These are phyloP conservation scores for Punctoribates punctum DNA, from an alignment of 2,888 invertebrate species.

Conservation along the genomic window DNA sequence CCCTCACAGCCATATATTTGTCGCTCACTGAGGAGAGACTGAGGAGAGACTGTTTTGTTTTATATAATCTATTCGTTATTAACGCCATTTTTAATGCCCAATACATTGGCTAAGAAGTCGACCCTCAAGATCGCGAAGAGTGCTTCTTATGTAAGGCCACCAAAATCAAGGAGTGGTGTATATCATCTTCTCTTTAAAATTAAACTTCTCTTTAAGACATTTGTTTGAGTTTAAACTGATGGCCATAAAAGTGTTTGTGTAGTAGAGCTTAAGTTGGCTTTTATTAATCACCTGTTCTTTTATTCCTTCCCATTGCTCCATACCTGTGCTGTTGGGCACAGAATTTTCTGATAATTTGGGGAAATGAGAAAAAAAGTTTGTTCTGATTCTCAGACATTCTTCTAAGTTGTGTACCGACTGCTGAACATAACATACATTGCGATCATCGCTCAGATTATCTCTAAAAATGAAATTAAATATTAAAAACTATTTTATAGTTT, in stretches of 20 bases:
- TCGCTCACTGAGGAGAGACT: background rate
- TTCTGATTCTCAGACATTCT: background rate
- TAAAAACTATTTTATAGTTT: background rate
- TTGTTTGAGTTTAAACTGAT: background rate
- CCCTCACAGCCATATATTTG: background rate
- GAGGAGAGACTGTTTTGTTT: background rate
- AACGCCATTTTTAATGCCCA: background rate
- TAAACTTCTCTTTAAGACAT: background rate
- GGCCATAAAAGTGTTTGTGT: slow-evolving; percentile 26
- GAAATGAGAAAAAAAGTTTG: background rate
- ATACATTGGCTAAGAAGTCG: background rate
- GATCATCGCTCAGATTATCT: background rate
- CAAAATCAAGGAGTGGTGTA: slow-evolving; percentile 19
- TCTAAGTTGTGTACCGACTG: background rate
- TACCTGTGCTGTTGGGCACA: background rate
- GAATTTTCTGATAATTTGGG: background rate
- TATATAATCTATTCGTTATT: background rate
- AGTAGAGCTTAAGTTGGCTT: slow-evolving; percentile 6
- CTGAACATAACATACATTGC: background rate
- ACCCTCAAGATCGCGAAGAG: background rate
- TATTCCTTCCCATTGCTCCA: background rate
- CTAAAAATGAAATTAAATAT: background rate
- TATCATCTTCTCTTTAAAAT: slow-evolving; percentile 9
- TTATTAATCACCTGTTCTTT: slow-evolving; percentile 27
- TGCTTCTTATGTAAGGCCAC: background rate